Percentiles rank a stretch among this genome's conserved stretches.
Evolutionary conservation across 1,140 invertebrate genomes (phyloP).

Genomic region (Sitodiplosis mosellana): DNA sequence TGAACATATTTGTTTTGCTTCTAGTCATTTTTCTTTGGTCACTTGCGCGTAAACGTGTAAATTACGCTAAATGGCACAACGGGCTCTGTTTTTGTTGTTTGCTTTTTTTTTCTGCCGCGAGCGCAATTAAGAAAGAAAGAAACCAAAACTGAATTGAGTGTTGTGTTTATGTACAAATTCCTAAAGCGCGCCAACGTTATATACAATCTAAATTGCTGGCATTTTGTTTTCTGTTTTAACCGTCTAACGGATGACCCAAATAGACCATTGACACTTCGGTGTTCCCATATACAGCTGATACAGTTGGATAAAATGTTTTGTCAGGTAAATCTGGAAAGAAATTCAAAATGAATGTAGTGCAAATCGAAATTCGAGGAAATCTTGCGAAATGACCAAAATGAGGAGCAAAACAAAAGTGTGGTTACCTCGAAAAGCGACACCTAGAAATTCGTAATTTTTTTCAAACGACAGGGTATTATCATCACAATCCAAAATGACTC

Average conservation of each 20-base stretch:
- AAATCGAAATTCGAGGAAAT: conserved; percentile 4
- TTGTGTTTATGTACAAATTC: too few species aligned
- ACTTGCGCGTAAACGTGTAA: too few species aligned
- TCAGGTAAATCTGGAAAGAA: conserved; percentile 63
- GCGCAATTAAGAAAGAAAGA: too few species aligned
- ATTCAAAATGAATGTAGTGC: conserved; percentile 3
- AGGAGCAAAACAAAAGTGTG: not conserved
- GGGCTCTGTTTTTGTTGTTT: too few species aligned
- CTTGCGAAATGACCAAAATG: not conserved
- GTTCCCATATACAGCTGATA: conserved; percentile 96
- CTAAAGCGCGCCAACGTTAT: too few species aligned
- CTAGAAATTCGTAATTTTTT: conserved; percentile 96
- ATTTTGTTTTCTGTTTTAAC: conserved; percentile 33
- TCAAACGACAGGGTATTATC: conserved; percentile 94
- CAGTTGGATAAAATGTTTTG: conserved; percentile 85
- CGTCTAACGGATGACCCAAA: conserved; percentile 82
- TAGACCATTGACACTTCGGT: conserved; percentile 99
- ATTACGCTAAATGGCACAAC: too few species aligned
- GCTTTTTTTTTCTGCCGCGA: too few species aligned
- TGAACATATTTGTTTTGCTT: too few species aligned
- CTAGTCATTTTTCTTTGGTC: too few species aligned
- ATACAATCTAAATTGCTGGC: not conserved
- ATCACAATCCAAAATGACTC: conserved; percentile 95
- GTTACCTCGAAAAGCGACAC: conserved; percentile 87
- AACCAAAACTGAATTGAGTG: too few species aligned